Percentiles rank a stretch among this genome's conserved stretches.
Conservation (phyloP, 2,113 vertebrate species). For the Atlantisia rogersi region DNA sequence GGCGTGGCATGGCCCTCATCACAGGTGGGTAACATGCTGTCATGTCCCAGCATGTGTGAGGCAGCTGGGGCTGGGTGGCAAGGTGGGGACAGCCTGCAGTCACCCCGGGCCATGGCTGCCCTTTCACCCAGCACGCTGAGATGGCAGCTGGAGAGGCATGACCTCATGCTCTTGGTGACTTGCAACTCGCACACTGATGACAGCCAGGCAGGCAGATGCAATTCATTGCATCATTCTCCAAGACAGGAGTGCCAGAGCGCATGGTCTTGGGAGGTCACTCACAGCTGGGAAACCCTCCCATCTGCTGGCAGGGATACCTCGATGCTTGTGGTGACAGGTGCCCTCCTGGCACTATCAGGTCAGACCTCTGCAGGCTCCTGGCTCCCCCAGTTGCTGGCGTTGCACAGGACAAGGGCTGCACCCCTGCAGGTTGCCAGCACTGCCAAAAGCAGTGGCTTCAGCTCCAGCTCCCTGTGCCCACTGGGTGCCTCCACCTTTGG, state of each 20-base stretch:
- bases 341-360: background rate
- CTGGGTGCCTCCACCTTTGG: background rate
- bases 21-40: background rate
- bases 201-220: background rate
- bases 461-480: background rate
- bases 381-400: background rate
- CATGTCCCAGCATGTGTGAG: accelerated
- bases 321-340: accelerated
- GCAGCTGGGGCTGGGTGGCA: background rate
- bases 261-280: accelerated
- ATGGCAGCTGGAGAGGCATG: accelerated
- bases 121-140: accelerated
- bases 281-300: background rate
- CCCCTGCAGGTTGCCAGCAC: accelerated
- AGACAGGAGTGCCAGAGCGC: accelerated
- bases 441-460: accelerated
- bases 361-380: background rate
- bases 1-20: background rate
- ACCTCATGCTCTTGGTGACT: background rate
- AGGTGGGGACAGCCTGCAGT: background rate
- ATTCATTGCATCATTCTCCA: background rate
- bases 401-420: background rate
- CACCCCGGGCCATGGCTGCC: accelerated
- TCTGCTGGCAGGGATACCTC: background rate
- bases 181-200: accelerated